These are phyloP conservation scores for Caenorhabditis wallacei DNA, from an alignment of 2,888 invertebrate species.

Conservation along the genomic window DNA sequence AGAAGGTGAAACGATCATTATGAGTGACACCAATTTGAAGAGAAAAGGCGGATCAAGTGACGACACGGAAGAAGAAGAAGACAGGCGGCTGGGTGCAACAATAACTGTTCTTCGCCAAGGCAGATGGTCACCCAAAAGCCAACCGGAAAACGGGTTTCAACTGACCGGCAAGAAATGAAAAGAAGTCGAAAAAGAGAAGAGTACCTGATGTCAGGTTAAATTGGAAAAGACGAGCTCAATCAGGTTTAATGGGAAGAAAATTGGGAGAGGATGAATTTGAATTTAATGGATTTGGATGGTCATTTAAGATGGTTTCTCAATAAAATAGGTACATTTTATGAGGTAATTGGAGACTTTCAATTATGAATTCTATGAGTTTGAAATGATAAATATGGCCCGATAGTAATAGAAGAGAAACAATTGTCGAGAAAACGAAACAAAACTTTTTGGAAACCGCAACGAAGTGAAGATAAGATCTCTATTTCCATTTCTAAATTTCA, in stretches of 20 bases:
- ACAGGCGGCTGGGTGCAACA: slow-evolving; percentile 62
- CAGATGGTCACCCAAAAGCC: slow-evolving; percentile 58
- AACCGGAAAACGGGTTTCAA: slow-evolving; percentile 53
- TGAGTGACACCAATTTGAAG: slow-evolving; percentile 65
- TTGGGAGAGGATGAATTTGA: background rate
- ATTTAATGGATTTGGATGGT: background rate
- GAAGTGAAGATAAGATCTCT: slow-evolving; percentile 32
- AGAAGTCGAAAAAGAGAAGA: slow-evolving; percentile 21
- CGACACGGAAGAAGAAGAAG: slow-evolving; percentile 17
- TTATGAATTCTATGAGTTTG: too few species aligned
- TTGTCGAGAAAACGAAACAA: too few species aligned
- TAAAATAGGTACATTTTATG: too few species aligned
- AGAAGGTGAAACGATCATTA: slow-evolving; percentile 61
- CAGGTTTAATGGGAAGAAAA: background rate
- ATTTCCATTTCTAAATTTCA: slow-evolving; percentile 7
- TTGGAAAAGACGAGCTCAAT: slow-evolving; percentile 15
- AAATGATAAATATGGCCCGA: too few species aligned
- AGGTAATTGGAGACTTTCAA: too few species aligned
- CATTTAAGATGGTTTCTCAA: too few species aligned
- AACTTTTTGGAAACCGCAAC: too few species aligned
- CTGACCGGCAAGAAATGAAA: slow-evolving; percentile 21
- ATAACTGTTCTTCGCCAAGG: slow-evolving; percentile 55
- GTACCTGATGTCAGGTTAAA: slow-evolving; percentile 46
- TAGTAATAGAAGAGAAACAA: too few species aligned
- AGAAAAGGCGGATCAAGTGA: slow-evolving; percentile 35